A percentile compares a stretch with the other conserved stretches of the same genome.
These are phyloP conservation scores for Nudaria mundana DNA, from an alignment of 2,888 invertebrate species.

Conservation along the genomic window DNA sequence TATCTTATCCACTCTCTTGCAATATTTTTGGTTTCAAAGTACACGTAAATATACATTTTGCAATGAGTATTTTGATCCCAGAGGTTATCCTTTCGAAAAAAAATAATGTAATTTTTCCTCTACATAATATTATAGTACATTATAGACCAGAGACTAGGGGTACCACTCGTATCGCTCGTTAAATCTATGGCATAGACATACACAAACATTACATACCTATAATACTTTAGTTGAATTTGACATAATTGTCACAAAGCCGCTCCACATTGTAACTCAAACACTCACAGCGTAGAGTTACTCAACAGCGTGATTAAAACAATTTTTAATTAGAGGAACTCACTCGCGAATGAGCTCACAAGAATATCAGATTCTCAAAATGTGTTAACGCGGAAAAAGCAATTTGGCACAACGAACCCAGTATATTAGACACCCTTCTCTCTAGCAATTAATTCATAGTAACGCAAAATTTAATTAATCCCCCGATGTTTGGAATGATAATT, in stretches of 20 bases:
- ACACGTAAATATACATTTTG: no score
- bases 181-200: no score
- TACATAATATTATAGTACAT: no score
- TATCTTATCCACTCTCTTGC: neutral
- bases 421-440: conserved; percentile 43
- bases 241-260: neutral
- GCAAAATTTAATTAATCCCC: conserved; percentile 63
- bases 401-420: conserved; percentile 36
- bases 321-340: conserved; percentile 30
- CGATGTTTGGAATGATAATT: conserved; percentile 61
- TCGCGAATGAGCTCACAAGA: conserved; percentile 24
- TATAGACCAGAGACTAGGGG: no score
- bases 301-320: conserved; percentile 20
- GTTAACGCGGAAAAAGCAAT: conserved; percentile 43
- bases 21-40: no score
- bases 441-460: conserved; percentile 50
- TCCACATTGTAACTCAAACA: conserved; percentile 2
- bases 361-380: conserved; percentile 31
- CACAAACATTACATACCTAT: neutral
- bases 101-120: no score
- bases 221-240: no score
- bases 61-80: no score
- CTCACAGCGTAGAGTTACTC: conserved; percentile 17
- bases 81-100: no score
- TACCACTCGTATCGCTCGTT: no score